Evolutionary conservation across 2,888 invertebrate genomes (phyloP), one percentile per base, ranked within the genome.

Genomic region (Agrilus mali): DNA sequence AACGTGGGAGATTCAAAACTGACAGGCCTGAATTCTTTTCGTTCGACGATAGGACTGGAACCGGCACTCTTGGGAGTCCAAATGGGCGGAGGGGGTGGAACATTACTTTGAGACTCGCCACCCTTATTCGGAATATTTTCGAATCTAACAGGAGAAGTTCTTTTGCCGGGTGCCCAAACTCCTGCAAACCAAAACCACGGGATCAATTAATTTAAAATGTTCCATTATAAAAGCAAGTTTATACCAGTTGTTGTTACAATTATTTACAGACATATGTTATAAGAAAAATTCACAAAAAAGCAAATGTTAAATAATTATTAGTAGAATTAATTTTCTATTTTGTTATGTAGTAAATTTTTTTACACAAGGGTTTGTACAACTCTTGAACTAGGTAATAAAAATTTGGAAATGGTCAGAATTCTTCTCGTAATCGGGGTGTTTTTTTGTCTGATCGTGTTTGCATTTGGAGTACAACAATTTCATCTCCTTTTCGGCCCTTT

Each of bases 401-500:
- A n/a, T n/a, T n/a, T n/a, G n/a, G n/a, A n/a, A n/a, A n/a, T n/a
- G n/a, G n/a, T n/a, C n/a, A n/a, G n/a, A n/a, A n/a, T n/a, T n/a
- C n/a, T n/a, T n/a, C n/a, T n/a, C n/a, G n/a, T n/a, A n/a, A n/a
- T n/a, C n/a, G n/a, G n/a, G n/a, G n/a, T n/a, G n/a, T 49, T 85
- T 84, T 56, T 89, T 84, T 51, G 74, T 80, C 64, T 92, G 87
- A 34, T 84, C 86, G 35, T 75, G 69, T 62, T 80, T 82, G 16
- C 93, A 69, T 61, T 87, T 86, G 15, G 71, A 70, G 51, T 89
- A 85, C 8, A 94, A 68, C 51, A 75, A 73, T 50, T 82, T 78
- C 45, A 93, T 66, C 65, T 93, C 93, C 53, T 80, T 77, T 62
- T 89, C 87, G 0, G 88, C 88, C 51, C 80, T 76, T 64, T 88